Base-by-base conservation (phyloP, 2,113 vertebrate species). In the Rostratula benghalensis region DNA sequence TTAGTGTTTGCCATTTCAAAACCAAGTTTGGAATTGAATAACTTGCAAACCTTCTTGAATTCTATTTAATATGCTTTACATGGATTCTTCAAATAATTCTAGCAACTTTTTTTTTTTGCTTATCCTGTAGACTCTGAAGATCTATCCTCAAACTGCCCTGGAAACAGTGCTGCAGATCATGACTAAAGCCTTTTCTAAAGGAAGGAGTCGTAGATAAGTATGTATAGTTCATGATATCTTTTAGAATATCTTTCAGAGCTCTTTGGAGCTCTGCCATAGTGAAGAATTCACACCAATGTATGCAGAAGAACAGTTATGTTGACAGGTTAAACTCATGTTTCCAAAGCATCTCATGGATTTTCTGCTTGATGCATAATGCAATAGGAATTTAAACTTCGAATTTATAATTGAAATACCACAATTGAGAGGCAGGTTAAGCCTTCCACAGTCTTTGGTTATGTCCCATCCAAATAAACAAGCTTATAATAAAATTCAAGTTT, bases 111-210 rank as follows among this genome's bases (percentile, higher is more conserved):
- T 51, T 21, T 50, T 25, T 69, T n/a, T 92, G 83, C 35, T 84
- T 94, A 57, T 83, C 74, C 90, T 92, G 37, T 97, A 99, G 99
- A 99, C 97, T 97, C 98, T 83, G 98, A 99, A 69, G 99, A 99
- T 90, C 93, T 99, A 50, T 98, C 98, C 92, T 95, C 98, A 23
- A 99, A 99, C 74, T 99, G 99, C 97, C 99, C 99, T 17, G 99
- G 99, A 46, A 98, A 98, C 93, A 98, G 98, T 89, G 98, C 98
- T 96, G 98, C 98, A 86, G 99, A 99, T 89, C 99, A 99, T 15
- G 98, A 99, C 90, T 98, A 81, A 98, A 83, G 43, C 57, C 50
- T 18, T 18, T 87, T 57, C 73, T 90, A 87, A 87, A 94, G 87
- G 86, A 96, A 89, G 51, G 23, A 89, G 81, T 81, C 54, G 35